phyloP scores from a whole-genome alignment of 1,140 invertebrate species.

The Diabrotica undecimpunctata region DNA sequence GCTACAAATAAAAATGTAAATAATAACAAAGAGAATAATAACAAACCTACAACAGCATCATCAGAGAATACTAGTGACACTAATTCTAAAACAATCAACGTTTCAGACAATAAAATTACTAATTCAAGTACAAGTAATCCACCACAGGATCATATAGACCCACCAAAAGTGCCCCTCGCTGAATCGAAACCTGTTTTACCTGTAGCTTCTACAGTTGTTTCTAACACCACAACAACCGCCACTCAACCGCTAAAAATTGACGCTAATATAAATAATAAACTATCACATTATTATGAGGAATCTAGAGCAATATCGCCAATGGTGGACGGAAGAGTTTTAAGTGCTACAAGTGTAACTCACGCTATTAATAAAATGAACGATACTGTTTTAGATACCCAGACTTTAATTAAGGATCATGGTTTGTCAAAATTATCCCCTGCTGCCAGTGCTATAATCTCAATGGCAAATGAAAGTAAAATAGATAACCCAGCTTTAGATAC shows the following conservation, averaged over 20 bases:
- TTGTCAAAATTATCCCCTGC: slow-evolving; percentile 36
- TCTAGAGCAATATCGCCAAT: slow-evolving; percentile 36
- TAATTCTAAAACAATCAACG: not conserved
- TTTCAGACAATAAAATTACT: slow-evolving; percentile 5
- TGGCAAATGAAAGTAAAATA: slow-evolving; percentile 25
- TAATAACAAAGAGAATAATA: not conserved
- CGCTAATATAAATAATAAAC: slow-evolving; percentile 30
- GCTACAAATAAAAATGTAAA: slow-evolving; percentile 6
- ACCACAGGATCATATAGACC: not conserved
- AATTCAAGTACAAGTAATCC: slow-evolving; percentile 9
- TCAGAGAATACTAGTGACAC: not conserved
- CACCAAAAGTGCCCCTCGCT: not conserved
- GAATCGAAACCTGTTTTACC: slow-evolving; percentile 25
- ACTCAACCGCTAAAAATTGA: slow-evolving; percentile 45
- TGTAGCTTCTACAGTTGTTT: slow-evolving; percentile 41
- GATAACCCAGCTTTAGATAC: slow-evolving; percentile 24
- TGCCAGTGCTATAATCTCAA: slow-evolving; percentile 32
- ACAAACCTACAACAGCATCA: not conserved
- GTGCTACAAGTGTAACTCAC: slow-evolving; percentile 44
- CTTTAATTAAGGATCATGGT: slow-evolving; percentile 42
- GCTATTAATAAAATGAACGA: slow-evolving; percentile 48
- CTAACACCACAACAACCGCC: slow-evolving; percentile 42
- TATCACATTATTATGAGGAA: slow-evolving; percentile 11
- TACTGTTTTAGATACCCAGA: slow-evolving; percentile 45
- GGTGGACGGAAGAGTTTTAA: slow-evolving; percentile 40